Percentiles rank a stretch among this genome's conserved stretches.
Conservation (phyloP, 2,113 vertebrate genomes). For the Stegostoma tigrinum region DNA sequence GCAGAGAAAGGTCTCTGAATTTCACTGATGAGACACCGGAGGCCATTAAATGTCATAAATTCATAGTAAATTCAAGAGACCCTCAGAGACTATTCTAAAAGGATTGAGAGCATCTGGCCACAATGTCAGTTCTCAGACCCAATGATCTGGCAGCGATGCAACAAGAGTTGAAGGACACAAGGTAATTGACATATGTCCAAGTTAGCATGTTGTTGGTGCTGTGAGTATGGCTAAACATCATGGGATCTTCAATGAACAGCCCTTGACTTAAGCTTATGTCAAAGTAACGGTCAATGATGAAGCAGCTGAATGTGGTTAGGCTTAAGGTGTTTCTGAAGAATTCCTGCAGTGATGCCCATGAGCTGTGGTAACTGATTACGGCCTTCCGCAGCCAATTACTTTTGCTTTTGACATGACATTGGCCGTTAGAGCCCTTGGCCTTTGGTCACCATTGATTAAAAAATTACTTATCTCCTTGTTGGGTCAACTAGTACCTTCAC, state of each 20-base stretch:
- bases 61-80: no score
- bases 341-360: not conserved
- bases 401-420: not conserved
- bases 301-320: not conserved
- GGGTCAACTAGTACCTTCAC: not conserved
- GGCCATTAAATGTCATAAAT: no score
- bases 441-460: not conserved
- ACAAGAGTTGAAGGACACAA: no score
- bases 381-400: not conserved
- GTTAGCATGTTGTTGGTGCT: no score
- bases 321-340: not conserved
- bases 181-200: no score
- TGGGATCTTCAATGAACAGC: not conserved
- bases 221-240: not conserved
- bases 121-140: no score
- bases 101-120: no score
- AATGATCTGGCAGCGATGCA: no score
- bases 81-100: no score
- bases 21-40: no score
- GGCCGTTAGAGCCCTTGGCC: not conserved
- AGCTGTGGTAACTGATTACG: not conserved
- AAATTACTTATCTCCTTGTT: not conserved
- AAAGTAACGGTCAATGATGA: not conserved
- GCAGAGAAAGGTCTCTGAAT: no score
- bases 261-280: not conserved